These are phyloP conservation scores for Leucania comma DNA, from an alignment of 2,888 invertebrate genomes.

Conservation along the genomic window DNA sequence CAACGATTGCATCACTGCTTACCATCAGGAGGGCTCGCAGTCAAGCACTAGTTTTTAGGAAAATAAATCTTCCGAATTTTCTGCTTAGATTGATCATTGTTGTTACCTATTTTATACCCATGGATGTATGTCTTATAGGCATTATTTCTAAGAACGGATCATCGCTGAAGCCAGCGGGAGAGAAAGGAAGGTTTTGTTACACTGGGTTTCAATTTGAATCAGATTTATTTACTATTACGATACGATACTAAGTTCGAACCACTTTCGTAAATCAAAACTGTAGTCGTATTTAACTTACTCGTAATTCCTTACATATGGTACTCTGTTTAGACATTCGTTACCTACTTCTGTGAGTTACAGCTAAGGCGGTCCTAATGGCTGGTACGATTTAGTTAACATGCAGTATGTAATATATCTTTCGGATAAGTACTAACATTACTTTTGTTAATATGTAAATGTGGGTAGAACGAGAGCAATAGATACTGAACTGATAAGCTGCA, in stretches of 20 bases:
- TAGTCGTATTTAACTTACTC: conserved; percentile 23
- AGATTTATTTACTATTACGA: conserved; percentile 5
- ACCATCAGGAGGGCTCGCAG: too few species aligned
- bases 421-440: conserved; percentile 30
- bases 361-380: conserved; percentile 58
- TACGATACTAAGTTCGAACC: neutral
- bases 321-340: conserved; percentile 42
- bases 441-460: conserved; percentile 39
- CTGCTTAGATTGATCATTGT: too few species aligned
- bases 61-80: too few species aligned
- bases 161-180: too few species aligned
- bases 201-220: neutral
- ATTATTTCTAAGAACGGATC: too few species aligned
- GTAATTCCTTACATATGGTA: conserved; percentile 54
- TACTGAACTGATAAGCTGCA: neutral
- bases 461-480: conserved; percentile 3
- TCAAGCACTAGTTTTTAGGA: too few species aligned
- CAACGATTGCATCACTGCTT: too few species aligned
- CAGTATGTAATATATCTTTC: conserved; percentile 40
- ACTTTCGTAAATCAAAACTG: conserved; percentile 55
- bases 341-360: conserved; percentile 60
- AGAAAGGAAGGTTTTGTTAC: neutral
- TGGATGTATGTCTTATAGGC: too few species aligned
- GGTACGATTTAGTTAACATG: conserved; percentile 58
- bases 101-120: too few species aligned